These are phyloP conservation scores for Machaerirhynchus nigripectus DNA, from an alignment of 2,113 vertebrate genomes.

Conservation along the genomic window DNA sequence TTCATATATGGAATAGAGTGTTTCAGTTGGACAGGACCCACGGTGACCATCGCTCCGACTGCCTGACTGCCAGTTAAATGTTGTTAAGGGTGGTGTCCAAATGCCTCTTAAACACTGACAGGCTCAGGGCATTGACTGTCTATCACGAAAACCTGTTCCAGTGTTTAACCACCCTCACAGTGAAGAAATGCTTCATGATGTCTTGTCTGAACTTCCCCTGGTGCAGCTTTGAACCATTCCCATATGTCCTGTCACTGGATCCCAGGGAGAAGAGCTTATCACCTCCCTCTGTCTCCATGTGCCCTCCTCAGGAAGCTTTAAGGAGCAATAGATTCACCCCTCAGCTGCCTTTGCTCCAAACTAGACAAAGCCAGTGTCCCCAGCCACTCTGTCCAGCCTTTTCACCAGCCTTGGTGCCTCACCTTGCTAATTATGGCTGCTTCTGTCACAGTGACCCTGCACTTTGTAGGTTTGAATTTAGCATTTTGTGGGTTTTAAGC, in stretches of 20 bases:
- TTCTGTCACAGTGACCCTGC: neutral
- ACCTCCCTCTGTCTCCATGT: neutral
- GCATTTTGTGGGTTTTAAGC: neutral
- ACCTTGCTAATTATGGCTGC: neutral
- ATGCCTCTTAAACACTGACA: neutral
- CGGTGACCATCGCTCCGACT: neutral
- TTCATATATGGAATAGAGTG: neutral
- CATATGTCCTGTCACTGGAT: accelerated
- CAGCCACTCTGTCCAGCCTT: neutral
- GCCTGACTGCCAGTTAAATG: accelerated
- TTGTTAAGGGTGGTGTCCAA: neutral
- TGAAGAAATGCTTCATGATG: neutral
- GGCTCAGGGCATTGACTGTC: neutral
- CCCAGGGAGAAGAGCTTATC: neutral
- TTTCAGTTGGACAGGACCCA: neutral
- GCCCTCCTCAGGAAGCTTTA: neutral
- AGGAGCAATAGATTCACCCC: neutral
- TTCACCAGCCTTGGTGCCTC: neutral
- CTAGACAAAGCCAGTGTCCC: neutral
- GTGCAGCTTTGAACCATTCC: neutral
- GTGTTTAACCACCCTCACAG: neutral
- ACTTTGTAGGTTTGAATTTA: neutral
- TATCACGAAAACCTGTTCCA: neutral
- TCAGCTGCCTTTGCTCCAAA: neutral
- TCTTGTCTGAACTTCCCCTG: neutral